These are phyloP conservation scores for Dromius quadrimaculatus DNA, from an alignment of 2,888 invertebrate genomes.

Conservation along the genomic window DNA sequence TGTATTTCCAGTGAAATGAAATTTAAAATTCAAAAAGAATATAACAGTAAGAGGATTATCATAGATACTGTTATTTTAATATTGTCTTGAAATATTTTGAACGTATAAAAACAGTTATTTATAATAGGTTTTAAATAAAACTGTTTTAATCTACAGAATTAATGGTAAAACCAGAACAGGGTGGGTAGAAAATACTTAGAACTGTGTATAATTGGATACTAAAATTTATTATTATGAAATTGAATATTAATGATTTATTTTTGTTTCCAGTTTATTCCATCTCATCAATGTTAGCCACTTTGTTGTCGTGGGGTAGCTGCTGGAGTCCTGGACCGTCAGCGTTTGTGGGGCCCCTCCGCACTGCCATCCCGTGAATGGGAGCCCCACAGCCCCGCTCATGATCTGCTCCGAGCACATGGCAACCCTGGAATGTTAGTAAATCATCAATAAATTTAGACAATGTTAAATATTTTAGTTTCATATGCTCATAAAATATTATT, in stretches of 20 bases:
- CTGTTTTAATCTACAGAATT: no score
- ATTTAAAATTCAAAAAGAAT: no score
- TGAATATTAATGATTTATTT: neutral
- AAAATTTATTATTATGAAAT: no score
- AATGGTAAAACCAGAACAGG: no score
- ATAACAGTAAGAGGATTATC: no score
- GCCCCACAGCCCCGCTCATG: conserved; percentile 10
- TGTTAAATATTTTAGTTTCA: neutral
- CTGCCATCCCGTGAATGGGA: conserved; percentile 27
- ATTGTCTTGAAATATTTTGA: no score
- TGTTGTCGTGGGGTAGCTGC: conserved; percentile 4
- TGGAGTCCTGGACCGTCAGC: neutral
- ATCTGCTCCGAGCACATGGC: conserved; percentile 48
- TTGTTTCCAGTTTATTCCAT: conserved; percentile 5
- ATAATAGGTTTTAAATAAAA: no score
- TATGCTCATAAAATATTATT: conserved; percentile 11
- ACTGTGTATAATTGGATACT: no score
- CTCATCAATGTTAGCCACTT: conserved; percentile 14
- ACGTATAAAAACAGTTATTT: no score
- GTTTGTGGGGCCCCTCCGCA: neutral
- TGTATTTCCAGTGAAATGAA: no score
- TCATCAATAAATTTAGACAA: neutral
- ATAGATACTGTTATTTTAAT: no score
- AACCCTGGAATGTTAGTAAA: conserved; percentile 51
- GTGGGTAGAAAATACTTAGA: no score